Conservation (phyloP, 92 coral and sea anemone species). For the Porites cylindrica region DNA sequence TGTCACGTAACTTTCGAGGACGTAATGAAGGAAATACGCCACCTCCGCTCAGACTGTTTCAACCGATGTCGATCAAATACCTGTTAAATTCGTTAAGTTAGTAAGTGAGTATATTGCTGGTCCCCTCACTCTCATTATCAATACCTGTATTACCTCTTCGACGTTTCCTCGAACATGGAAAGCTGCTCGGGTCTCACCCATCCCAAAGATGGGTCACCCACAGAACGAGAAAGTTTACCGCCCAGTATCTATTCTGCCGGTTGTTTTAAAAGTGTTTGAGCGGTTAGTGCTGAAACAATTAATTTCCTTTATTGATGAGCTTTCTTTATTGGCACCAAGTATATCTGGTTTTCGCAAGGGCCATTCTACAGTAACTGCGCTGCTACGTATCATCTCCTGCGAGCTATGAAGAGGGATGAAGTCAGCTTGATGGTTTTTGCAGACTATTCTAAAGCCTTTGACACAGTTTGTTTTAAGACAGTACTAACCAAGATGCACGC, state of each 20-base stretch:
- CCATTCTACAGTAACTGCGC: background rate
- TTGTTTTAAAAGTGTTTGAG: too few relatives aligned
- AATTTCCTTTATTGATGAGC: too few relatives aligned
- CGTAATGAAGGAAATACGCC: conserved; percentile 16
- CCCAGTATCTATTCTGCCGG: too few relatives aligned
- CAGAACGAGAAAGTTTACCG: background rate
- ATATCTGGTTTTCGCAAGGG: conserved; percentile 12
- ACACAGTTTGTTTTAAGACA: too few relatives aligned
- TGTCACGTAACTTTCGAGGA: conserved; percentile 30
- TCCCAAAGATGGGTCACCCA: conserved; percentile 17
- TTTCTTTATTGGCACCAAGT: background rate
- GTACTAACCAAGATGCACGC: too few relatives aligned
- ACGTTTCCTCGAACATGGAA: conserved; percentile 13
- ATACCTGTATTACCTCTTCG: conserved; percentile 13
- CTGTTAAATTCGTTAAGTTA: background rate
- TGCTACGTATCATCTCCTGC: too few relatives aligned
- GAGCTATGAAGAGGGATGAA: too few relatives aligned
- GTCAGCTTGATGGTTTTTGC: too few relatives aligned
- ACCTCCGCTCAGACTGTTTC: conserved; percentile 52
- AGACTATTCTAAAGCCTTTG: too few relatives aligned
- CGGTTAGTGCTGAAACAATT: too few relatives aligned
- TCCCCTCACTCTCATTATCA: conserved; percentile 7
- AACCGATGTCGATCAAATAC: conserved; percentile 45
- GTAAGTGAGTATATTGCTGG: background rate
- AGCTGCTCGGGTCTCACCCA: conserved; percentile 26